These are phyloP conservation scores for Sinocyclocheilus maitianheensis DNA, from an alignment of 2,113 vertebrate genomes.

Conservation along the genomic window DNA sequence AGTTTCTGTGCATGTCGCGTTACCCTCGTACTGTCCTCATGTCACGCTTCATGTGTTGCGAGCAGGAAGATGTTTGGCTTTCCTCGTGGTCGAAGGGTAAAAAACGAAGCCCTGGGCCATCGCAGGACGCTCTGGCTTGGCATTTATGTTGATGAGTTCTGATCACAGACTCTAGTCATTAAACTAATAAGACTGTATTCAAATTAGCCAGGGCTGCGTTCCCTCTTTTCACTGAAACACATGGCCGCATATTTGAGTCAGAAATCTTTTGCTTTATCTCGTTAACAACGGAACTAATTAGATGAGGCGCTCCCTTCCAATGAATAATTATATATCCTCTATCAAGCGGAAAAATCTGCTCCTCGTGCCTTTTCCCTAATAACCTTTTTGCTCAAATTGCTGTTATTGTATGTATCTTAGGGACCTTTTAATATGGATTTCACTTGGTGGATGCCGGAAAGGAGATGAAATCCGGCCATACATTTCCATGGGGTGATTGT, in stretches of 20 bases:
- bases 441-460: background rate
- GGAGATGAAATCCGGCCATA: background rate
- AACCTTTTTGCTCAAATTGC: slow-evolving; percentile 40
- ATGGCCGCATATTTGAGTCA: slow-evolving; percentile 59
- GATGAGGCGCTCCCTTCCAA: slow-evolving; percentile 66
- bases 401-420: slow-evolving; percentile 42
- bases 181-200: slow-evolving; percentile 97
- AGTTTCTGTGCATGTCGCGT: too few relatives aligned
- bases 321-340: slow-evolving; percentile 75
- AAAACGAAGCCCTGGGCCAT: slow-evolving; percentile 81
- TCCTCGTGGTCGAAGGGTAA: slow-evolving; percentile 69
- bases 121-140: slow-evolving; percentile 76
- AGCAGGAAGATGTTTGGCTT: slow-evolving; percentile 67
- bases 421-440: slow-evolving; percentile 23
- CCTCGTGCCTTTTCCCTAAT: slow-evolving; percentile 17
- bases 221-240: slow-evolving; percentile 62
- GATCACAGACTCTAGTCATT: slow-evolving; percentile 94
- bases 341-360: slow-evolving; percentile 69
- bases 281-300: slow-evolving; percentile 70
- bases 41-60: slow-evolving; percentile 77
- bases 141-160: slow-evolving; percentile 95
- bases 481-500: background rate
- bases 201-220: slow-evolving; percentile 80
- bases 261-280: slow-evolving; percentile 59
- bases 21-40: slow-evolving; percentile 72